phyloP scores from a whole-genome alignment of 2,113 vertebrate species.

The Casuarius casuarius region DNA sequence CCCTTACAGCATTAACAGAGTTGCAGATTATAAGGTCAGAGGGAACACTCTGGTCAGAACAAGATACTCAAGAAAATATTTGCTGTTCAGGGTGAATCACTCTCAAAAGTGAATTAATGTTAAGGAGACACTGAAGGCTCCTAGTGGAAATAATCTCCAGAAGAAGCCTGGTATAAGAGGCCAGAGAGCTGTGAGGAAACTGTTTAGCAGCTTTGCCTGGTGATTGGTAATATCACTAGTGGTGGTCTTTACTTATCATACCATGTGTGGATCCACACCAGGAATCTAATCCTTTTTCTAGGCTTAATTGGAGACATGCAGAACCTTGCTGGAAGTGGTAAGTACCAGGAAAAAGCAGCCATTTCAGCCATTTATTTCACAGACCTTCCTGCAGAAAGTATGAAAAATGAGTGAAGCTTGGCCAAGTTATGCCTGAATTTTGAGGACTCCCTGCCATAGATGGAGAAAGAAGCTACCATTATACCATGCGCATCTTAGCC shows the following conservation, averaged over 20 bases:
- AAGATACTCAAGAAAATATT: not conserved
- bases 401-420: not conserved
- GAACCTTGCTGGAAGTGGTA: not conserved
- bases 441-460: not conserved
- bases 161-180: not conserved
- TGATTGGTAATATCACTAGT: not conserved
- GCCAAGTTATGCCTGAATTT: not conserved
- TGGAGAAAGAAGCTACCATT: not conserved
- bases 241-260: not conserved
- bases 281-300: not conserved
- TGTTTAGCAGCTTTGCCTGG: not conserved
- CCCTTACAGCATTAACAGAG: conserved; percentile 40
- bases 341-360: not conserved
- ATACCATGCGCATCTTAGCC: accelerated
- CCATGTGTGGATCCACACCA: accelerated
- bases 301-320: not conserved
- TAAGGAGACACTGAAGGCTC: not conserved
- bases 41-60: not conserved
- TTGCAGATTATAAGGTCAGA: not conserved
- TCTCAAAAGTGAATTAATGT: not conserved
- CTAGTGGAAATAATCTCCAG: not conserved
- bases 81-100: conserved; percentile 13
- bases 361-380: not conserved
- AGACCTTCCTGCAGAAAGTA: not conserved
- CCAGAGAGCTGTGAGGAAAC: not conserved